phyloP scores from a whole-genome alignment of 2,888 invertebrate genomes.

The Rugalucina vietnamica region DNA sequence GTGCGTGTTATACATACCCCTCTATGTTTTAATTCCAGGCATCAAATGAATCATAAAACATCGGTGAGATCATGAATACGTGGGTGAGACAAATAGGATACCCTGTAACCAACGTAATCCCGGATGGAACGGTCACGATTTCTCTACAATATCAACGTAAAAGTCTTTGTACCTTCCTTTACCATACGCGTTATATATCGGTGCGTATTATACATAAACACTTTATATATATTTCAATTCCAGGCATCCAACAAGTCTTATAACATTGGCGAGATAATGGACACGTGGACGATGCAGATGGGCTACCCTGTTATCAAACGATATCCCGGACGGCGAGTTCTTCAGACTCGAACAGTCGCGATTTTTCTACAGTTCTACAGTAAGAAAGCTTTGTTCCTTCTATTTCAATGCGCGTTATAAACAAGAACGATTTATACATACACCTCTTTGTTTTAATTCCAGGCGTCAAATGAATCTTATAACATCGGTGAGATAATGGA shows the following conservation, averaged over 20 bases:
- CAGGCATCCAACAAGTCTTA: constrained; percentile 69
- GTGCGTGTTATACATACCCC: too few relatives aligned
- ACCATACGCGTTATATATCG: too few relatives aligned
- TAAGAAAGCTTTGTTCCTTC: too few relatives aligned
- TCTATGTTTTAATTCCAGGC: too few relatives aligned
- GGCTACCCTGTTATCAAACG: constrained; percentile 76
- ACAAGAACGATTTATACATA: too few relatives aligned
- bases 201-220: too few relatives aligned
- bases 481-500: constrained; percentile 77
- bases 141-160: too few relatives aligned
- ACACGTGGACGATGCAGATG: constrained; percentile 79
- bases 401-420: too few relatives aligned
- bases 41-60: constrained; percentile 64
- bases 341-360: constrained; percentile 76
- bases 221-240: not conserved
- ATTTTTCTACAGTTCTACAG: constrained; percentile 78
- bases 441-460: too few relatives aligned
- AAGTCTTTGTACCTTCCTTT: too few relatives aligned
- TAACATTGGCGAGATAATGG: constrained; percentile 76
- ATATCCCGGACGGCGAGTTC: constrained; percentile 57
- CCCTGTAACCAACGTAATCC: constrained; percentile 71
- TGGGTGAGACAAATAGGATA: constrained; percentile 80
- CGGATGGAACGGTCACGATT: constrained; percentile 70
- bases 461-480: constrained; percentile 70
- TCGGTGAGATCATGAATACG: constrained; percentile 75